Evolutionary conservation across 2,113 vertebrate genomes (phyloP), one percentile per base, ranked within the genome.

Genomic region (Euleptes europaea): DNA sequence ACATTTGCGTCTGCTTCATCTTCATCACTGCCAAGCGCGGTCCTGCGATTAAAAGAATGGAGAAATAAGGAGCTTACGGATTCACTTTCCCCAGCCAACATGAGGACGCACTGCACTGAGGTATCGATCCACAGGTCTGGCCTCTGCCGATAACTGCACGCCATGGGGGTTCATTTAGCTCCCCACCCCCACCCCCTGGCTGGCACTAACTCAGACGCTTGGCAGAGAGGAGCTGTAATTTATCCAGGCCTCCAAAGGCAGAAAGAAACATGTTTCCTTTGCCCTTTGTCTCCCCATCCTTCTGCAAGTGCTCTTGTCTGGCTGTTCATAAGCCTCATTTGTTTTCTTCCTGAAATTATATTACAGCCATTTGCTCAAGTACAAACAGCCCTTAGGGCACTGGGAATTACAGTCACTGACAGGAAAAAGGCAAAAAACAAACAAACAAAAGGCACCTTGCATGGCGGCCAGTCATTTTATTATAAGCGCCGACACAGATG

Each of bases 21-120:
- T 94, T 94, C 93, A 93, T 95, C 94, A 94, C 91, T 91, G 92
- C 77, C 92, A 94, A 91, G 76, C 88, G 70, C 81, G 89, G 88
- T 7, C 65, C 72, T 1, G 26, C 7, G 83, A 95, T 91, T 94
- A 94, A 91, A 95, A 93, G 92, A 90, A 94, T 92, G 91, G 86
- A 74, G 84, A 91, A 94, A 91, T 94, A 94, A 94, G 93, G 84
- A 94, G 93, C 93, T 93, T 89, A 92, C 65, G 89, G 78, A 89
- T 88, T 87, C 91, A 84, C 92, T 92, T 88, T 88, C 80, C 91
- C 79, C 81, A 57, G 87, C 1, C 91, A 83, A 91, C 72, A 54
- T 0, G 15, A 90, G 85, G 93, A 91, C 86, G 90, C 86, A 86
- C 85, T 74, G 86, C 82, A 85, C 83, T 0, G 26, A 90, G 85